phyloP scores from a whole-genome alignment of 2,888 invertebrate genomes.

The Philereme vetulata region DNA sequence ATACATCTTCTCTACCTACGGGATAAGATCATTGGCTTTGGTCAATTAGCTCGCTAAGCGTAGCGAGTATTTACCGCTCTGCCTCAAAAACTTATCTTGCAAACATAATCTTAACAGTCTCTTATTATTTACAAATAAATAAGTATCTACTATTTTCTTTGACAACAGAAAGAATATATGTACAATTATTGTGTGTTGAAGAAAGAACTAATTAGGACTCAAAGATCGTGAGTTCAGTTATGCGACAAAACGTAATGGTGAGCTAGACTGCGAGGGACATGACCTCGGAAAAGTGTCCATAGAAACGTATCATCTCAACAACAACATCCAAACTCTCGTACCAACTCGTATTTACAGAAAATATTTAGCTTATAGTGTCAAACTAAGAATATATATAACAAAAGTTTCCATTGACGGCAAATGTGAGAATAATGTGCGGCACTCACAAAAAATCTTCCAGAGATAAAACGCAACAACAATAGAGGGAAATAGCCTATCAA shows the following conservation, averaged over 20 bases:
- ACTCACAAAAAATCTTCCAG: constrained; percentile 40
- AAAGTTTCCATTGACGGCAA: constrained; percentile 18
- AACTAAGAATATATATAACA: constrained; percentile 22
- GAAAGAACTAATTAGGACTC: no score
- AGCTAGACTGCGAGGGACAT: not conserved
- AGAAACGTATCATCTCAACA: constrained; percentile 1
- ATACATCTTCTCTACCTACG: not conserved
- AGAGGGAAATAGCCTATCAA: constrained; percentile 57
- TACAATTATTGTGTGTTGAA: no score
- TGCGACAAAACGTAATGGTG: no score
- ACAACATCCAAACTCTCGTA: constrained; percentile 8
- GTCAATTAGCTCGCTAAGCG: no score
- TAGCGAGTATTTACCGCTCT: no score
- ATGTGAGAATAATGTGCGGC: constrained; percentile 16
- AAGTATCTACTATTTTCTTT: no score
- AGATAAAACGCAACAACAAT: constrained; percentile 50
- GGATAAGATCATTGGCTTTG: not conserved
- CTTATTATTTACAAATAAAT: no score
- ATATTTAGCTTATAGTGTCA: constrained; percentile 12
- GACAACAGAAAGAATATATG: no score
- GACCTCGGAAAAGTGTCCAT: not conserved
- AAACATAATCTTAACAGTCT: no score
- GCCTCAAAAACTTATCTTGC: no score
- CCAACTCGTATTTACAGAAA: constrained; percentile 12
- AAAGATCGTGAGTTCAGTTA: no score